Conservation (phyloP, 2,113 vertebrate species). For the Oreochromis spilurus region DNA sequence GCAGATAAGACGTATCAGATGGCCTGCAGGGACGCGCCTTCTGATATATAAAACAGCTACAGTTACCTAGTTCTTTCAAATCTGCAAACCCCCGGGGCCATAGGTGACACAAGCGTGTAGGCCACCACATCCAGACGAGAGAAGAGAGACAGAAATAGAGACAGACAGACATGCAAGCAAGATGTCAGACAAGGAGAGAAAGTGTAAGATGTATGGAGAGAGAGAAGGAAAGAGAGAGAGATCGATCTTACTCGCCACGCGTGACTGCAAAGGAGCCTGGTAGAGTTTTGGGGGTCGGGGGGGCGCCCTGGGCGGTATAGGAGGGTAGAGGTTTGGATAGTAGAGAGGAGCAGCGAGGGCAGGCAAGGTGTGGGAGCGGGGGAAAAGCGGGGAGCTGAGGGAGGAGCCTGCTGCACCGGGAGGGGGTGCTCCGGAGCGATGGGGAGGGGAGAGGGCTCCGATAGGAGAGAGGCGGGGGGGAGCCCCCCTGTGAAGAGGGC, state of each 20-base stretch:
- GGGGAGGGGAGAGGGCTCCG: conserved; percentile 84
- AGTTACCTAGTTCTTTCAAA: conserved; percentile 40
- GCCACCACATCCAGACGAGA: neutral
- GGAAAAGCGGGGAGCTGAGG: conserved; percentile 84
- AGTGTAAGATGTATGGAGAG: conserved; percentile 24
- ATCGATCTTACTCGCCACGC: conserved; percentile 73
- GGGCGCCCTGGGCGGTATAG: conserved; percentile 60
- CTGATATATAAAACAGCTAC: conserved; percentile 10
- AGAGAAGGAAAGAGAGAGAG: conserved; percentile 25
- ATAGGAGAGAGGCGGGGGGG: conserved; percentile 84
- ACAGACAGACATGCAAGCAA: conserved; percentile 27
- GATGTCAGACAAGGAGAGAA: conserved; percentile 21
- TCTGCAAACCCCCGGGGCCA: conserved; percentile 17
- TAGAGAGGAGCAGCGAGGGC: conserved; percentile 76
- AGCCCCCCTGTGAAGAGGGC: conserved; percentile 74
- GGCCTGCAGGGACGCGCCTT: conserved; percentile 5
- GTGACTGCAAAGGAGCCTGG: conserved; percentile 69
- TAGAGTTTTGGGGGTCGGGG: conserved; percentile 68
- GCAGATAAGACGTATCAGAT: conserved; percentile 14
- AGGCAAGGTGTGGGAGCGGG: conserved; percentile 82
- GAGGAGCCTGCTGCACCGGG: conserved; percentile 69
- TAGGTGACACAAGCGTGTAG: neutral
- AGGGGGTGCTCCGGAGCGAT: conserved; percentile 70
- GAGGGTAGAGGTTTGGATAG: conserved; percentile 72
- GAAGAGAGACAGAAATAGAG: neutral